phyloP scores from a whole-genome alignment of 2,888 invertebrate genomes.

The Synergus gifuensis region DNA sequence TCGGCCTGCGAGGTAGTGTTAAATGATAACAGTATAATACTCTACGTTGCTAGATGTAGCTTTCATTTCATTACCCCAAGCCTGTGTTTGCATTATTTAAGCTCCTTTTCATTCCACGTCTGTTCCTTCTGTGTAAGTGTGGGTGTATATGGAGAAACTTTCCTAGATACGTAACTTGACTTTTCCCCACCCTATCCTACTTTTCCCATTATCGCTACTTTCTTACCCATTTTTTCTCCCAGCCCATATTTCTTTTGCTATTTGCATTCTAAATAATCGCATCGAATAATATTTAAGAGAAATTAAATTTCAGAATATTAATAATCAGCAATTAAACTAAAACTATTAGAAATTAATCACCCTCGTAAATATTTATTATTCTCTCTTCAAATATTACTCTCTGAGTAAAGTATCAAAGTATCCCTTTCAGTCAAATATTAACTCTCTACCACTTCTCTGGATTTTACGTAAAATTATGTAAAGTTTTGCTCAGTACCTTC shows the following conservation, averaged over 20 bases:
- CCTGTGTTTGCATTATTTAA: slow-evolving; percentile 40
- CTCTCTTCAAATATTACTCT: not conserved
- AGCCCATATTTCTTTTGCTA: slow-evolving; percentile 11
- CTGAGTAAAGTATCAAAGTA: not conserved
- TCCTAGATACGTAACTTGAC: slow-evolving; percentile 1
- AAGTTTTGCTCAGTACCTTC: not conserved
- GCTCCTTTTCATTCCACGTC: slow-evolving; percentile 38
- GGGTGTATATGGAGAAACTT: slow-evolving; percentile 5
- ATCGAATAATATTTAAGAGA: not conserved
- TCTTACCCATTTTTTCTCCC: slow-evolving; percentile 8
- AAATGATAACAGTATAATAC: slow-evolving; percentile 32
- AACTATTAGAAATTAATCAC: not conserved
- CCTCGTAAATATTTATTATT: not conserved
- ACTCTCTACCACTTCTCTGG: not conserved
- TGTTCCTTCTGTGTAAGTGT: not conserved
- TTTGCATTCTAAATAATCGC: not conserved
- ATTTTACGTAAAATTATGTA: not conserved
- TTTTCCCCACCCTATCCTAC: not conserved
- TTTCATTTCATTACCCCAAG: slow-evolving; percentile 38
- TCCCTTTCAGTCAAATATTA: not conserved
- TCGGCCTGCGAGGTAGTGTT: slow-evolving; percentile 13
- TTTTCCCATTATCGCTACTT: slow-evolving; percentile 12
- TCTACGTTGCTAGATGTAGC: slow-evolving; percentile 32
- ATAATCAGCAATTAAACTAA: not conserved
- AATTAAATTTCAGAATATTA: not conserved